Evolutionary conservation across 2,888 invertebrate genomes (phyloP), one percentile per base, ranked within the genome.

Genomic region (Dioctria rufipes): DNA sequence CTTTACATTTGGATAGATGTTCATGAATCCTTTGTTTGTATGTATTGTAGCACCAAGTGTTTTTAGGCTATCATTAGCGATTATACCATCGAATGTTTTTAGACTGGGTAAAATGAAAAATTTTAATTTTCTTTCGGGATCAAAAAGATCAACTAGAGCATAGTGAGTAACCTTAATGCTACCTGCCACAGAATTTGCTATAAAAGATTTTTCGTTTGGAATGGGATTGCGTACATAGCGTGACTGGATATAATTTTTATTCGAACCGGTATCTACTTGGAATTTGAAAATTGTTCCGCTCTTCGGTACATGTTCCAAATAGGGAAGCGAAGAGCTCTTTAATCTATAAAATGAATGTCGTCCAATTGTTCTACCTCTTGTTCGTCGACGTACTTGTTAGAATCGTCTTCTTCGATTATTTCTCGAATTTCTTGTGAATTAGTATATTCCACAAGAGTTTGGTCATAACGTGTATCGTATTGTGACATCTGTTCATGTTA

Each of bases 251-350:
- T 54, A 11, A n/a, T 54, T 54, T n/a, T 54, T 8, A 54, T 54
- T 54, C 4, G 54, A 54, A 11, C 3, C 54, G n/a, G 77, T 80
- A 49, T 80, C 77, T 39, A 80, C 58, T 13, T 77, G 39, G 54
- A 80, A 66, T 80, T 77, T 80, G 13, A 81, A 58, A 8, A 63
- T 40, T 60, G 78, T 54, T 60, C 78, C 78, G 67, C 69, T 61
- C 25, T 25, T 40, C 25, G 61, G 5, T 6, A 46, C 46, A 11
- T 58, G 58, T 58, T 58, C 58, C 25, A 58, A 2, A 13, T 58
- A 58, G 11, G 58, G 58, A 58, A 58, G 58, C 58, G 11, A 58
- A 58, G 58, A 58, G 58, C 58, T 58, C 11, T 58, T 58, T n/a
- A 58, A 11, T 13, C 58, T 58, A 58, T 3, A 58, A 58, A 58